Base-by-base conservation (phyloP, 2,888 invertebrate genomes). In the Sarcophaga rosellei region DNA sequence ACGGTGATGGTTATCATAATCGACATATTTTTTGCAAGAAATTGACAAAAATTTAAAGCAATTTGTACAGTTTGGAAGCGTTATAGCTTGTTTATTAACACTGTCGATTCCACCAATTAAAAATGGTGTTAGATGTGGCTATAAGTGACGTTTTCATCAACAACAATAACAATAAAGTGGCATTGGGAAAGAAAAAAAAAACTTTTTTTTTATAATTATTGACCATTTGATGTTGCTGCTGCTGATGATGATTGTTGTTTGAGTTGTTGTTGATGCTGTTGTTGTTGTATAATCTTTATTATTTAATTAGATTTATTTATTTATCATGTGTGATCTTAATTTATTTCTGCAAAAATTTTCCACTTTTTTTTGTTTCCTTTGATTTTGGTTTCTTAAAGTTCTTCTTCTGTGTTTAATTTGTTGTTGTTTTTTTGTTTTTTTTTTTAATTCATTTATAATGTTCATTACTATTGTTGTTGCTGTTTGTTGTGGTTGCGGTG, bases 301-400 rank as follows among this genome's bases (percentile, higher is more conserved):
- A 72, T 84, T 69, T 78, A 78, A 83, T 78, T 79, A 79, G 74
- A 70, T 84, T 74, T 44, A 65, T 35, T 35, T n/a, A 65, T 17
- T 35, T 17, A 17, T 20, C 77, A 73, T 84, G 63, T 65, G 63
- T 69, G 45, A 74, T 79, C 74, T 84, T 63, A 84, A 79, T 74
- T 79, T 59, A 74, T 59, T 74, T 57, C 35, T 23, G 21, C 23
- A 79, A 66, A 79, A 17, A 45, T 84, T 70, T 75, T 53, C 10
- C 12, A 15, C 12, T 53, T 17, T 53, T 53, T 53, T 15, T 15
- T n/a, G n/a, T n/a, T n/a, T 6, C 47, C 12, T 47, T 47, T 11
- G 47, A 11, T 11, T 47, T 53, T 12, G 17, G 63, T 74, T 77
- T 66, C 72, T 77, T 63, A 47, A 47, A 65, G 65, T 59, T 5